phyloP scores from a whole-genome alignment of 2,113 vertebrate species.

The Emydura subglobosa region DNA sequence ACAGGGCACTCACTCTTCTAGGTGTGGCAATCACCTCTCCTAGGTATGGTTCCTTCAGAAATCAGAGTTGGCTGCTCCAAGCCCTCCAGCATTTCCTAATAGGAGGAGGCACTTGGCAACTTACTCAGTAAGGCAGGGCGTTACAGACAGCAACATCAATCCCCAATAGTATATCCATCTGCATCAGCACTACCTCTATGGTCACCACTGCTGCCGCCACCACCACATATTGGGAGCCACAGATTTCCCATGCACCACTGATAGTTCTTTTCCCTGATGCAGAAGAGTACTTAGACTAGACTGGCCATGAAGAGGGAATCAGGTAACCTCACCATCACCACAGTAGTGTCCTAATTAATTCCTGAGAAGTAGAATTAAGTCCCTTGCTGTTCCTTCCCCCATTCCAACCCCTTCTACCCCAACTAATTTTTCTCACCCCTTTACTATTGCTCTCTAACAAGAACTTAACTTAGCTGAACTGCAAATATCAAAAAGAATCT shows the following conservation, averaged over 20 bases:
- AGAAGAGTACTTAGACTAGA: background rate
- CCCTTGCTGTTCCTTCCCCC: background rate
- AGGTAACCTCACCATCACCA: background rate
- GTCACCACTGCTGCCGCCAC: background rate
- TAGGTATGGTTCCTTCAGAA: background rate
- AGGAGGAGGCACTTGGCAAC: background rate
- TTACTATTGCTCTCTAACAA: background rate
- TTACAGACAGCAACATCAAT: background rate
- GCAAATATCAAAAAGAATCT: background rate
- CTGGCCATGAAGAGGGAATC: background rate
- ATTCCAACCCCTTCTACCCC: background rate
- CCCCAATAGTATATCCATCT: background rate
- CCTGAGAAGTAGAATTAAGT: background rate
- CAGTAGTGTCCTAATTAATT: rapidly evolving
- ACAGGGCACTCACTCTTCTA: background rate
- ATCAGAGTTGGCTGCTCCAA: background rate
- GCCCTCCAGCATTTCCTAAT: background rate
- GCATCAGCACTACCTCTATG: rapidly evolving
- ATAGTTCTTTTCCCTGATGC: background rate
- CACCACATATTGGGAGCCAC: background rate
- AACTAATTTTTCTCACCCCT: background rate
- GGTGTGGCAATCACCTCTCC: too few relatives aligned
- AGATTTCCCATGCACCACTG: background rate
- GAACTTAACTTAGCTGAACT: background rate
- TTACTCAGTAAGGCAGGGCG: background rate